Evolutionary conservation across 1,140 invertebrate genomes (phyloP), one percentile per base, ranked within the genome.

Genomic region (Ceratina japonica): DNA sequence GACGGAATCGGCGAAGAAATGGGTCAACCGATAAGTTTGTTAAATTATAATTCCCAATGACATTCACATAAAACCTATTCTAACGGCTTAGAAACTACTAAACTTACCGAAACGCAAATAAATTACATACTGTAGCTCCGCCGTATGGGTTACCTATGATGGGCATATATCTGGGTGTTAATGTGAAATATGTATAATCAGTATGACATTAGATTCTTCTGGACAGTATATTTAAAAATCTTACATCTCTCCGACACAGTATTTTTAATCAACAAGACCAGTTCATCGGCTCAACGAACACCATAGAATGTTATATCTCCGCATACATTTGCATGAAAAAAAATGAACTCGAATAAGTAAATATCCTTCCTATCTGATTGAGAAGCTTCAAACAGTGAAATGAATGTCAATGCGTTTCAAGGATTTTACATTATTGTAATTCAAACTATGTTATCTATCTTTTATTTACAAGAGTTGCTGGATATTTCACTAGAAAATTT

Each of bases 1-100:
- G 94, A 94, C 95, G 76, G 95, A 96, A 85, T 94, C 94, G 3
- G 94, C 95, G 76, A 94, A 94, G 86, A 92, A 95, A 87, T 95
- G 95, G 95, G 94, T 95, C 61, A 95, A 96, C 90, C 94, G 95
- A 92, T 95, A 94, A 93, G 86, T 79, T 65, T 20, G 61, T 61
- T 44, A 27, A 31, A 31, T 31, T 31, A 31, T 4, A 31, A 44
- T 44, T 44, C 10, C 37, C 37, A 44, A 70, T 31, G 37, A 44
- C 27, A 70, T 63, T 56, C 37, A 62, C 12, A 44, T 56, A 7
- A 56, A 18, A 72, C 44, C 27, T 64, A 78, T 51, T 78, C 37
- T 64, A 78, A 72, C 16, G 27, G 69, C 75, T 78, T 78, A 78
- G 75, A 64, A 72, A 72, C 56, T 56, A 37, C 76, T 73, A 63